Percentiles rank a stretch among this genome's conserved stretches.
Conservation (phyloP, 2,113 vertebrate genomes). For the Megaceryle torquata region DNA sequence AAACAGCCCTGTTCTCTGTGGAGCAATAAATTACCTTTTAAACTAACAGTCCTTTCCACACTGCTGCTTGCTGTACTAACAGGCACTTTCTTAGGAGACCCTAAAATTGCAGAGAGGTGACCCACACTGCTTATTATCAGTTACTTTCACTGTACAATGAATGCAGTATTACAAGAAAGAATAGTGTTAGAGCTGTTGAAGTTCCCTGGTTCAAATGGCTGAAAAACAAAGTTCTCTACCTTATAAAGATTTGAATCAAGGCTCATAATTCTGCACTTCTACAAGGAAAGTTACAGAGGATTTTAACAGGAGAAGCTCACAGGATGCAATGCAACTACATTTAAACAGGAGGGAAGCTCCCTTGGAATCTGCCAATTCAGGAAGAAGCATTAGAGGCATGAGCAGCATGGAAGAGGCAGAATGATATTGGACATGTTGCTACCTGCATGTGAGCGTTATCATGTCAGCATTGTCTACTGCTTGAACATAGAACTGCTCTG, state of each 20-base stretch:
- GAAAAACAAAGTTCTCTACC: background rate
- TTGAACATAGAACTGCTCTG: background rate
- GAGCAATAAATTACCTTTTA: background rate
- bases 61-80: background rate
- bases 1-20: background rate
- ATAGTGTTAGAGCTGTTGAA: background rate
- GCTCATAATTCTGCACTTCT: background rate
- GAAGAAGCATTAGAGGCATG: background rate
- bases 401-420: background rate
- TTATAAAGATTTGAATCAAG: background rate
- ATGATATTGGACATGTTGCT: background rate
- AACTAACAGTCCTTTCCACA: background rate
- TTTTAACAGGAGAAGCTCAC: background rate
- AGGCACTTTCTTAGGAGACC: background rate
- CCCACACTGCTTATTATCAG: background rate
- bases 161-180: background rate
- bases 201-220: background rate
- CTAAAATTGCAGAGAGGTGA: background rate
- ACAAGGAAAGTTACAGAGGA: background rate
- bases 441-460: rapidly evolving
- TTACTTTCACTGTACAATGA: background rate
- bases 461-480: background rate
- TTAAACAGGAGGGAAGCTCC: background rate
- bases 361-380: background rate
- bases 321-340: rapidly evolving